These are phyloP conservation scores for Platysteira castanea DNA, from an alignment of 2,113 vertebrate genomes.

Conservation along the genomic window DNA sequence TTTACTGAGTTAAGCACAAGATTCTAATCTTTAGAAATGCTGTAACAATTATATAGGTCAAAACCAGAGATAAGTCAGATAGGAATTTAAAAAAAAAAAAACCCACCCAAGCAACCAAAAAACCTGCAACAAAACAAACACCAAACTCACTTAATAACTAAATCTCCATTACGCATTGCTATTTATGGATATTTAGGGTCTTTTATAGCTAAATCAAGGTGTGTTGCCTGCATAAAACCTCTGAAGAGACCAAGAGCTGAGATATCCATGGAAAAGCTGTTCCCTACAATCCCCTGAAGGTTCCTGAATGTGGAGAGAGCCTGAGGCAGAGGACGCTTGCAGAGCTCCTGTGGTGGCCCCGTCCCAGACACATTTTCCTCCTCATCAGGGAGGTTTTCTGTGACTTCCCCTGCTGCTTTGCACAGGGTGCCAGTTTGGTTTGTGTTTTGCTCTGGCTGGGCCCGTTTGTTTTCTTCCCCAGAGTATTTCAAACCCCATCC, in stretches of 20 bases:
- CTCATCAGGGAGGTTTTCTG: fast-evolving
- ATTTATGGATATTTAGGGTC: not conserved
- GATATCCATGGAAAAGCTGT: not conserved
- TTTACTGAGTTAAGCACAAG: not conserved
- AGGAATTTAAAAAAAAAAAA: not conserved
- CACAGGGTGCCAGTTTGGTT: not conserved
- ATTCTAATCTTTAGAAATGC: not conserved
- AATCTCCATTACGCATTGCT: not conserved
- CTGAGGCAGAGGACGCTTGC: fast-evolving
- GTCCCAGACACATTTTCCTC: not conserved
- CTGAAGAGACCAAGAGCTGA: not conserved
- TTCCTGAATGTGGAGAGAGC: fast-evolving
- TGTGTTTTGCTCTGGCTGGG: not conserved
- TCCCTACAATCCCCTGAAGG: fast-evolving
- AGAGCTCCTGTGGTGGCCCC: fast-evolving
- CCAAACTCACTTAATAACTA: not conserved
- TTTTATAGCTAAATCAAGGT: not conserved
- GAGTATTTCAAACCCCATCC: not conserved
- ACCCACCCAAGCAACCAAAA: fast-evolving
- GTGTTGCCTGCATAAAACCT: not conserved
- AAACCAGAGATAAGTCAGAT: not conserved
- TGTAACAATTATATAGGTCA: not conserved
- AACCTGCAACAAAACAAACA: not conserved
- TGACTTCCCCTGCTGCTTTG: not conserved
- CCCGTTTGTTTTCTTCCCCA: not conserved